Percentiles rank a stretch among this genome's conserved stretches.
Conservation (phyloP, 2,888 invertebrate species). For the Magallana nippona region DNA sequence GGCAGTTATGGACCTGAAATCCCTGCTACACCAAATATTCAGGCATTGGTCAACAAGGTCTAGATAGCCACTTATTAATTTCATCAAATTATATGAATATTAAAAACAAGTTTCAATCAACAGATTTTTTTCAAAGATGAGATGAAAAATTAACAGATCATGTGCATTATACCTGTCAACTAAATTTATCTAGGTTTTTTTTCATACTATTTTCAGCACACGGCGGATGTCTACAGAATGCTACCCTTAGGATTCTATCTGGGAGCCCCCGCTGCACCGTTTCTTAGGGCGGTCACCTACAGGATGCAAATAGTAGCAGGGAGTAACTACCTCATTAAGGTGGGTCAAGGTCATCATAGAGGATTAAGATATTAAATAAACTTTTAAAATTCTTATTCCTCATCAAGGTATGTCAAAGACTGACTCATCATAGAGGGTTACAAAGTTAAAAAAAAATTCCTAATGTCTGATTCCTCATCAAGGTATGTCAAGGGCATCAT, state of each 20-base stretch:
- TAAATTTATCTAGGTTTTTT: background rate
- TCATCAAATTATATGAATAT: background rate
- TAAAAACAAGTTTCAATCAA: too few species aligned
- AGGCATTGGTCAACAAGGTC: conserved; percentile 3
- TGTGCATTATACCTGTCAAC: too few species aligned
- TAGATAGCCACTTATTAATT: background rate
- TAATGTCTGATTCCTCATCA: too few species aligned
- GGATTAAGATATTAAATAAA: background rate
- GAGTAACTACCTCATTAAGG: background rate
- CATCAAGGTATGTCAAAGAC: background rate
- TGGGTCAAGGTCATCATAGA: background rate
- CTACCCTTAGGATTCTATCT: background rate
- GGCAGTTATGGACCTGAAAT: background rate
- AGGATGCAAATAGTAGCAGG: background rate
- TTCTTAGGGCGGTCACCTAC: background rate
- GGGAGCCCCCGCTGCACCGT: background rate
- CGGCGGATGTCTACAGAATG: background rate
- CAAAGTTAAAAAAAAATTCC: too few species aligned
- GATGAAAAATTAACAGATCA: too few species aligned
- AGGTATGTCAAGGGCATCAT: too few species aligned
- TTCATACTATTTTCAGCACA: background rate
- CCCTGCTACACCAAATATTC: background rate
- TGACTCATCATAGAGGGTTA: background rate
- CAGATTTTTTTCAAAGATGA: too few species aligned
- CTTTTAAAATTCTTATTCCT: background rate